Evolutionary conservation across 2,888 invertebrate genomes (phyloP).

Genomic region (Drosophila multiciliata): DNA sequence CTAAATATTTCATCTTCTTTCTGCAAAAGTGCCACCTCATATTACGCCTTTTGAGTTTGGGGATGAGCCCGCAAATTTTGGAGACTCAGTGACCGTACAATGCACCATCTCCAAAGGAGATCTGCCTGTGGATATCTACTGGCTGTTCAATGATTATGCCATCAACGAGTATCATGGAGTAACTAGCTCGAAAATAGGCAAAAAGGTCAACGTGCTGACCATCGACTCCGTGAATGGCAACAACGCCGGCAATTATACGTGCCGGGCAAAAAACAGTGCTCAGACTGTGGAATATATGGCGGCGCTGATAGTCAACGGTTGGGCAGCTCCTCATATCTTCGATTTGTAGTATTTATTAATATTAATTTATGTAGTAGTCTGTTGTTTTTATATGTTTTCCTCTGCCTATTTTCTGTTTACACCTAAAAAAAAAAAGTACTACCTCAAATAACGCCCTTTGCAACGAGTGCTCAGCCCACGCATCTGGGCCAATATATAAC

Average conservation of each 20-base stretch:
- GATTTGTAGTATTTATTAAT: conserved; percentile 12
- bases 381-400: conserved; percentile 21
- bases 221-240: conserved; percentile 87
- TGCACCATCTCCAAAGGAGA: conserved; percentile 90
- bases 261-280: conserved; percentile 86
- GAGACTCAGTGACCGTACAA: conserved; percentile 87
- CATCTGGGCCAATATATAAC: conserved; percentile 87
- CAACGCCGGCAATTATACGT: conserved; percentile 87
- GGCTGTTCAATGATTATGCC: conserved; percentile 89
- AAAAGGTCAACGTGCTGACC: conserved; percentile 86
- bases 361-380: conserved; percentile 10
- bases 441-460: conserved; percentile 86
- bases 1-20: neutral
- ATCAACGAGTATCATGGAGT: conserved; percentile 87
- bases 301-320: conserved; percentile 86
- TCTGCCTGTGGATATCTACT: conserved; percentile 88
- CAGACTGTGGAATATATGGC: conserved; percentile 86
- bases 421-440: conserved; percentile 57
- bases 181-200: conserved; percentile 85
- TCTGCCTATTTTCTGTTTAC: conserved; percentile 23
- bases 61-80: conserved; percentile 88
- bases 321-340: conserved; percentile 36
- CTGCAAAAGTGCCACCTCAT: conserved; percentile 84
- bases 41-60: conserved; percentile 86
- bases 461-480: conserved; percentile 87